phyloP scores from a whole-genome alignment of 2,113 vertebrate genomes.

The Larimichthys crocea region DNA sequence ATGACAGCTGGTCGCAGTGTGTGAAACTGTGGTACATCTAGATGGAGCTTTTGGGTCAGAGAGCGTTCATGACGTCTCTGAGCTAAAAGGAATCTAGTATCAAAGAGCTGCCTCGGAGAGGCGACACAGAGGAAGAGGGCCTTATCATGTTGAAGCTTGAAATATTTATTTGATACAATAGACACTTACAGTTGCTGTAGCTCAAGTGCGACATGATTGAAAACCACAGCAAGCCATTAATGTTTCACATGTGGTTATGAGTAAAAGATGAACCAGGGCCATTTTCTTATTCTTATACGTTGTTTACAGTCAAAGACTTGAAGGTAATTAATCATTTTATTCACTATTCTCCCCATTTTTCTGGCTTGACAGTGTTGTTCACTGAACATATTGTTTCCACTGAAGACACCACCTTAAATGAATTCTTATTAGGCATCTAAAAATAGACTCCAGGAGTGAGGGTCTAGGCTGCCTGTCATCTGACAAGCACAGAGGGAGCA shows the following conservation, averaged over 20 bases:
- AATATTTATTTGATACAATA: slow-evolving; percentile 79
- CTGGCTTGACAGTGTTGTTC: slow-evolving; percentile 44
- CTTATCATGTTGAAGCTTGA: slow-evolving; percentile 67
- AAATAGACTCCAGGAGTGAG: slow-evolving; percentile 74
- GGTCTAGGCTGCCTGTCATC: slow-evolving; percentile 70
- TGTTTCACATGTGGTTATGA: slow-evolving; percentile 51
- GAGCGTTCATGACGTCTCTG: slow-evolving; percentile 60
- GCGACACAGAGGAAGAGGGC: slow-evolving; percentile 55
- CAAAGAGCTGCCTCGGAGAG: slow-evolving; percentile 60
- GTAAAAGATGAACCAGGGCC: slow-evolving; percentile 46
- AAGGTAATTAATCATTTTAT: slow-evolving; percentile 64
- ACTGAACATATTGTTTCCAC: slow-evolving; percentile 71
- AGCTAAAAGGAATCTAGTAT: slow-evolving; percentile 63
- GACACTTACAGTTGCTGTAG: slow-evolving; percentile 57
- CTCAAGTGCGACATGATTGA: slow-evolving; percentile 66
- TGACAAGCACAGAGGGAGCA: slow-evolving; percentile 71
- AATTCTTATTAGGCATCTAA: slow-evolving; percentile 80
- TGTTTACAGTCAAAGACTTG: slow-evolving; percentile 49
- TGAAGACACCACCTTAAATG: slow-evolving; percentile 68
- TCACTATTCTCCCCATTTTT: slow-evolving; percentile 48
- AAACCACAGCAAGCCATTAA: slow-evolving; percentile 62
- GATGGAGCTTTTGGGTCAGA: slow-evolving; percentile 60
- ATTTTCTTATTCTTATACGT: slow-evolving; percentile 9
- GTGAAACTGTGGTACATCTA: slow-evolving; percentile 52
- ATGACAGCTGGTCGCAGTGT: slow-evolving; percentile 61